Evolutionary conservation across 2,888 invertebrate genomes (phyloP).

Genomic region (Amphipyra berbera): DNA sequence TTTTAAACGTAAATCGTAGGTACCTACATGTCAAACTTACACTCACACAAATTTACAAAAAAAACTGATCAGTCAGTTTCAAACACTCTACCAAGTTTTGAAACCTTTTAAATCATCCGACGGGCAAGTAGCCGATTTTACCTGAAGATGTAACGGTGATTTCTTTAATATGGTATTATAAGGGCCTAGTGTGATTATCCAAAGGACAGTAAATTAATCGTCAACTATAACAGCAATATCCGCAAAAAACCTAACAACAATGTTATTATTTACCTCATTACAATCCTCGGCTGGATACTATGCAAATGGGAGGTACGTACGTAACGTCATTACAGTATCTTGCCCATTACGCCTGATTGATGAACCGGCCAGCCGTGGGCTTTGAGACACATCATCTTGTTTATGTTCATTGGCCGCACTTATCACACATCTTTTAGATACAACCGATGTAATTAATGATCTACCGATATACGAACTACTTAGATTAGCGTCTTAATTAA

Average conservation of each 20-base stretch:
- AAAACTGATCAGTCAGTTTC: too few relatives aligned
- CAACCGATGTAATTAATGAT: constrained; percentile 57
- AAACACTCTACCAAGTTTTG: too few relatives aligned
- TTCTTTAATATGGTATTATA: background rate
- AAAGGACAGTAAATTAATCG: constrained; percentile 10
- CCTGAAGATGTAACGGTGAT: background rate
- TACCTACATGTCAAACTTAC: too few relatives aligned
- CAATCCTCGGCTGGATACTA: constrained; percentile 33
- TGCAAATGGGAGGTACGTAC: constrained; percentile 47
- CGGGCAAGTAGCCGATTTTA: too few relatives aligned
- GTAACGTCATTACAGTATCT: constrained; percentile 59
- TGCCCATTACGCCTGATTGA: constrained; percentile 69
- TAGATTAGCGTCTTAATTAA: constrained; percentile 53
- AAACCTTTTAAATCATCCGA: too few relatives aligned
- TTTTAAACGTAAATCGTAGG: too few relatives aligned
- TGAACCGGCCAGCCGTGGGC: constrained; percentile 52
- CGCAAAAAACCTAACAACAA: constrained; percentile 32
- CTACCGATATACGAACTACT: constrained; percentile 37
- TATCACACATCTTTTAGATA: constrained; percentile 59
- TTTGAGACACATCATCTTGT: constrained; percentile 61
- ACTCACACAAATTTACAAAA: too few relatives aligned
- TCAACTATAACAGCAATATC: constrained; percentile 17
- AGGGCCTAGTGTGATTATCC: background rate
- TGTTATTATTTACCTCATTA: constrained; percentile 50
- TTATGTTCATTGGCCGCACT: constrained; percentile 57